Evolutionary conservation across 1,140 invertebrate genomes (phyloP), one percentile per base, ranked within the genome.

Genomic region (Thaumetopoea pityocampa): DNA sequence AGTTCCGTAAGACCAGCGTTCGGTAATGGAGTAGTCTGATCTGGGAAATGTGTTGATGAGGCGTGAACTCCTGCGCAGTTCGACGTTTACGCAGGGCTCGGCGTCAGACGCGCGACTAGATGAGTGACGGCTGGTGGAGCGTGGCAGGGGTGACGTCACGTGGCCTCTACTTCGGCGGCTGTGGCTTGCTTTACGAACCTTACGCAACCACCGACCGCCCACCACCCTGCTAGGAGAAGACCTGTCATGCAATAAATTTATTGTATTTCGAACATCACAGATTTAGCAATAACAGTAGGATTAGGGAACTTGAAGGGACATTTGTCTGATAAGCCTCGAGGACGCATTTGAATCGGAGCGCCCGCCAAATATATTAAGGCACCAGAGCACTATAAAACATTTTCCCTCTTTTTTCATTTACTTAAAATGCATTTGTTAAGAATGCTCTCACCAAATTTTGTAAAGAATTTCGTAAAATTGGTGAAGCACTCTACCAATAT

Each of bases 211-310:
- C 73, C 79, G 77, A 71, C 77, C 80, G 77, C 76, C 80, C 76
- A 80, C 80, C 78, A 82, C 80, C 80, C 74, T 82, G 74, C 80
- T 81, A 72, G 78, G 80, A 84, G 80, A 84, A 84, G 80, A 81
- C 80, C 80, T 84, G 67, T 6, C 36, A 32, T 24, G 45, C 40
- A 22, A n/a, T n/a, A n/a, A n/a, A n/a, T n/a, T n/a, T n/a, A n/a
- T n/a, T n/a, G n/a, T n/a, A n/a, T n/a, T n/a, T n/a, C n/a, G n/a
- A n/a, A n/a, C n/a, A n/a, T n/a, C n/a, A n/a, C n/a, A n/a, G n/a
- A n/a, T n/a, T n/a, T n/a, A n/a, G n/a, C n/a, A n/a, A n/a, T n/a
- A n/a, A n/a, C n/a, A n/a, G n/a, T n/a, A n/a, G n/a, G n/a, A n/a
- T n/a, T n/a, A n/a, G n/a, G n/a, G n/a, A n/a, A n/a, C n/a, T n/a